Evolutionary conservation across 2,888 invertebrate species (phyloP).

Genomic region (Acleris emargana): DNA sequence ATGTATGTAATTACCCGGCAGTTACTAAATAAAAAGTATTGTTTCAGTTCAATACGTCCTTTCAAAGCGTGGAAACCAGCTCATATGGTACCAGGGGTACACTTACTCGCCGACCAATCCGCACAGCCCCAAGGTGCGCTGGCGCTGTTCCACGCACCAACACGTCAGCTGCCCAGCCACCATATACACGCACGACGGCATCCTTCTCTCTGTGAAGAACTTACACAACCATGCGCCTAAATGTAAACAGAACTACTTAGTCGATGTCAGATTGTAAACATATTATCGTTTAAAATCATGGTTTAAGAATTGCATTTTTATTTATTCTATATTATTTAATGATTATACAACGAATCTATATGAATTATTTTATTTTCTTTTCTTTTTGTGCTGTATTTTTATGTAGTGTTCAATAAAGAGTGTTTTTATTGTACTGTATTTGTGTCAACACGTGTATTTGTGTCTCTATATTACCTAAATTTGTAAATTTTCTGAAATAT

Average conservation of each 20-base stretch:
- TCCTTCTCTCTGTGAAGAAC: slow-evolving; percentile 6
- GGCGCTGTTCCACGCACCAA: slow-evolving; percentile 30
- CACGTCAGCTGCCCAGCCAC: slow-evolving; percentile 25
- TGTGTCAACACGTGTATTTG: no score
- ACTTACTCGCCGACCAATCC: slow-evolving; percentile 15
- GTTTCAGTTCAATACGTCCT: slow-evolving; percentile 20
- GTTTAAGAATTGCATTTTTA: no score
- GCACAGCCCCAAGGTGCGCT: slow-evolving; percentile 2
- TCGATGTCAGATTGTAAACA: no score
- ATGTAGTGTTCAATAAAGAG: no score
- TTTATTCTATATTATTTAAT: no score
- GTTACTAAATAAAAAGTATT: neutral
- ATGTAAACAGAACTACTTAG: neutral
- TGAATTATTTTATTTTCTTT: no score
- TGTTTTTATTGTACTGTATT: no score
- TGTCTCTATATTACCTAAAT: no score
- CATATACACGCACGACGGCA: slow-evolving; percentile 10
- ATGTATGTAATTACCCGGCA: neutral
- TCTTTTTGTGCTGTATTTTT: no score
- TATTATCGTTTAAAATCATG: no score
- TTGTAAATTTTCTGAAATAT: no score
- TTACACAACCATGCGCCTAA: slow-evolving; percentile 26
- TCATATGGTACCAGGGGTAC: slow-evolving; percentile 16
- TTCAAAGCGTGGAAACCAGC: slow-evolving; percentile 22
- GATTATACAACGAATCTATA: no score